Evolutionary conservation across 2,113 vertebrate genomes (phyloP).

Genomic region (Gnathonemus echidnorhynchus): DNA sequence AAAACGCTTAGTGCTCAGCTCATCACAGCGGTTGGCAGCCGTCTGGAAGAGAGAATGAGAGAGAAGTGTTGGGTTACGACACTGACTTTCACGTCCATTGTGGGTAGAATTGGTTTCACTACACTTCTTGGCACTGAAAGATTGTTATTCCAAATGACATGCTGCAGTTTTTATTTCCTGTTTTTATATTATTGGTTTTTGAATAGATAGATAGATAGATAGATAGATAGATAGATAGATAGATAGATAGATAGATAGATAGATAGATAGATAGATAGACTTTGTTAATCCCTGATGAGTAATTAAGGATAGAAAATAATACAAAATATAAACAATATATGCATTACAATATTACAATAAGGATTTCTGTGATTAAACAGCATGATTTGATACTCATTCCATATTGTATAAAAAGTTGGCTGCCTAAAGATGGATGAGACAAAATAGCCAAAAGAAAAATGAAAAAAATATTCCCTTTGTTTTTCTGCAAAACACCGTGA

Average conservation of each 20-base stretch:
- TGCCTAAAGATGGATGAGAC: background rate
- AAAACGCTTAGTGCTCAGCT: slow-evolving; percentile 42
- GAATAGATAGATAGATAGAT: background rate
- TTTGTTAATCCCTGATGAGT: background rate
- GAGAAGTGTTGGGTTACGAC: background rate
- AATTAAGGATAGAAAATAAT: background rate
- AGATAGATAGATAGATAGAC: background rate
- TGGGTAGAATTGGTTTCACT: background rate
- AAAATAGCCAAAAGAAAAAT: background rate
- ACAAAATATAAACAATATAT: background rate
- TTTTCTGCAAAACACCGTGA: background rate
- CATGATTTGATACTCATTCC: background rate
- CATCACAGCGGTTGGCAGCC: slow-evolving; percentile 41
- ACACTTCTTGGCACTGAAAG: background rate
- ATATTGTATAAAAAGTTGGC: background rate
- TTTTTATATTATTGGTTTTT: background rate
- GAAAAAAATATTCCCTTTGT: background rate
- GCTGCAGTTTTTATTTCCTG: background rate
- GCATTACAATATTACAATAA: background rate
- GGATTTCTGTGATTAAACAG: background rate
- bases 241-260: background rate
- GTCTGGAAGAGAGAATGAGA: slow-evolving; percentile 1
- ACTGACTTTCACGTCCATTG: background rate
- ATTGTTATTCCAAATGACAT: background rate
- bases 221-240: background rate